Conservation (phyloP, 1,140 invertebrate genomes). For the Drosophila miranda region DNA sequence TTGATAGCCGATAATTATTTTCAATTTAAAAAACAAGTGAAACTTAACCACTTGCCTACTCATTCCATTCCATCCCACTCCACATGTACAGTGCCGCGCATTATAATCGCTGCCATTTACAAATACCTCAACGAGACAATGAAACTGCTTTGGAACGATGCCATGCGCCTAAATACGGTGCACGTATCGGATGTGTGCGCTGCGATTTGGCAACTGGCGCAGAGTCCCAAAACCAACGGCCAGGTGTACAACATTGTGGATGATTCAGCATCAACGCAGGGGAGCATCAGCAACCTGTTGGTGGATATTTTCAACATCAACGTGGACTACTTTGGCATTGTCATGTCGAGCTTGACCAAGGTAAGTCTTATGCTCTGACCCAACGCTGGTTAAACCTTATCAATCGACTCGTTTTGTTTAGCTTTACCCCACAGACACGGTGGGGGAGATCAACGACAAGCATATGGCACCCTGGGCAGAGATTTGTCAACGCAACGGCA, state of each 20-base stretch:
- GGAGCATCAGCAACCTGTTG: constrained; percentile 89
- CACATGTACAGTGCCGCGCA: constrained; percentile 87
- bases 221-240: constrained; percentile 81
- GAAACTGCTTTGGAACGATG: constrained; percentile 94
- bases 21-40: constrained; percentile 32
- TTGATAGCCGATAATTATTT: constrained; percentile 34
- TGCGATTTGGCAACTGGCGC: constrained; percentile 87
- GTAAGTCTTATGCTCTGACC: constrained; percentile 43
- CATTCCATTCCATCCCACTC: constrained; percentile 32
- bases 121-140: constrained; percentile 94
- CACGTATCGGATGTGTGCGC: constrained; percentile 92
- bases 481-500: constrained; percentile 88
- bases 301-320: constrained; percentile 93
- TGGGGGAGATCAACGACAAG: constrained; percentile 95
- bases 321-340: constrained; percentile 92
- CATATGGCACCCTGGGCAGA: constrained; percentile 95
- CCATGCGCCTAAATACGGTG: constrained; percentile 93
- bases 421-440: constrained; percentile 85
- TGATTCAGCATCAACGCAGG: constrained; percentile 91
- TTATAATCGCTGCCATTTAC: constrained; percentile 94
- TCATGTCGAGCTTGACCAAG: constrained; percentile 90
- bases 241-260: constrained; percentile 93
- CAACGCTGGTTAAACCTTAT: constrained; percentile 1
- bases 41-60: constrained; percentile 19
- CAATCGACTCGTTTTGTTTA: constrained; percentile 23